Evolutionary conservation across 2,888 invertebrate genomes (phyloP).

Genomic region (Chrysotoxum bicinctum): DNA sequence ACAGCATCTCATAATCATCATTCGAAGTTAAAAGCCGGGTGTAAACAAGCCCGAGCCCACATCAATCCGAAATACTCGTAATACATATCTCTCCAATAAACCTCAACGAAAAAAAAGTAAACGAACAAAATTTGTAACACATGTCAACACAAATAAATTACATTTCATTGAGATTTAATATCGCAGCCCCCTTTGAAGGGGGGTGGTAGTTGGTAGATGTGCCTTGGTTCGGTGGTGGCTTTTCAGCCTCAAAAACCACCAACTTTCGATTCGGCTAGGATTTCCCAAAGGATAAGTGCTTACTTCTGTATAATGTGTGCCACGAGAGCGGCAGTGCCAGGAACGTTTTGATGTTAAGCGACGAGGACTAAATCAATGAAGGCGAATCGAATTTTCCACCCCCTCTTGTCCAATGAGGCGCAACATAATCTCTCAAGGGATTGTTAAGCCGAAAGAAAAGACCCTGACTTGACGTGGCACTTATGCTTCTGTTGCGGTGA

Average conservation of each 20-base stretch:
- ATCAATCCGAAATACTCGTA: conserved; percentile 17
- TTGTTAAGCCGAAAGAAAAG: conserved; percentile 26
- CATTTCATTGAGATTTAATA: conserved; percentile 75
- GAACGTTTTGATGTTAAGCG: conserved; percentile 59
- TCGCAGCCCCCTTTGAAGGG: conserved; percentile 46
- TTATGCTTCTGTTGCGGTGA: conserved; percentile 70
- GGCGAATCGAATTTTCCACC: conserved; percentile 72
- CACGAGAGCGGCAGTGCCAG: neutral
- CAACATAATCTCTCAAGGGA: conserved; percentile 70
- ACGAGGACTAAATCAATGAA: conserved; percentile 69
- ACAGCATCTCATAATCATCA: conserved; percentile 48
- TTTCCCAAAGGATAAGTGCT: conserved; percentile 72
- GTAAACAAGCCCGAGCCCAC: conserved; percentile 58
- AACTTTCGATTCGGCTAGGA: conserved; percentile 71
- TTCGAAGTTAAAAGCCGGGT: conserved; percentile 67
- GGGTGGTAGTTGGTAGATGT: neutral
- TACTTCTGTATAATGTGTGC: conserved; percentile 27
- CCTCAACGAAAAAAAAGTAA: conserved; percentile 1
- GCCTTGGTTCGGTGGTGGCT: conserved; percentile 49
- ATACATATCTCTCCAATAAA: conserved; percentile 55
- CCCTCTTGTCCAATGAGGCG: conserved; percentile 68
- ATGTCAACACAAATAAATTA: conserved; percentile 76
- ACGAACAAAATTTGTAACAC: conserved; percentile 75
- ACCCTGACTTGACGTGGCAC: conserved; percentile 37
- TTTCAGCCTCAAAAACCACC: conserved; percentile 71